Conservation (phyloP, 2,888 invertebrate species). For the Nycteola revayana region DNA sequence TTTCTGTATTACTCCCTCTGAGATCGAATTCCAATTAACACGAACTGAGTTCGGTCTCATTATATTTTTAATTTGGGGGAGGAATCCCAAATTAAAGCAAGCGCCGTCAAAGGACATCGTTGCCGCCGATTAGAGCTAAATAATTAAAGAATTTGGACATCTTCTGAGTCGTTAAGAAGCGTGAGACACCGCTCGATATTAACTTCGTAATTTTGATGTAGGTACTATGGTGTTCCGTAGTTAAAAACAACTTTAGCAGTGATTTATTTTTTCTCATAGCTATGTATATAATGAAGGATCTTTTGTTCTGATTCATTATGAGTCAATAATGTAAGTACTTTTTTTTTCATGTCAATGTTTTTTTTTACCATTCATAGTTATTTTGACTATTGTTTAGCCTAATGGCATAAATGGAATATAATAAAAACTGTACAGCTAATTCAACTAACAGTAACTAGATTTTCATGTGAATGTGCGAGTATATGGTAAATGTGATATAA, state of each 20-base stretch:
- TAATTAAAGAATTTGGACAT: slow-evolving; percentile 80
- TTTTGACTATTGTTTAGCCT: no score
- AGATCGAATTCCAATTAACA: slow-evolving; percentile 82
- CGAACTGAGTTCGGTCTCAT: slow-evolving; percentile 74
- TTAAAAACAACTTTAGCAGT: slow-evolving; percentile 42
- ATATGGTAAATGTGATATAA: no score
- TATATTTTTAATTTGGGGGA: slow-evolving; percentile 82
- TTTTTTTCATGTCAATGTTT: no score
- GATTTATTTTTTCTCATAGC: no score
- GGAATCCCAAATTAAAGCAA: slow-evolving; percentile 78
- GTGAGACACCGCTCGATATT: slow-evolving; percentile 62
- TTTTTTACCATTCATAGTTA: no score
- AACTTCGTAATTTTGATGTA: slow-evolving; percentile 72
- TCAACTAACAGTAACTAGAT: no score
- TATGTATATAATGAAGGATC: no score
- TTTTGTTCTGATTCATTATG: no score
- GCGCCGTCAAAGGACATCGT: slow-evolving; percentile 78
- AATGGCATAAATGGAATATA: no score
- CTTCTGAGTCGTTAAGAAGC: slow-evolving; percentile 71
- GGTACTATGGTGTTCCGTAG: slow-evolving; percentile 33
- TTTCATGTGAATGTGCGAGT: no score
- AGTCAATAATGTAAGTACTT: no score
- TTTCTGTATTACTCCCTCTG: slow-evolving; percentile 50
- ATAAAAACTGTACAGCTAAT: no score
- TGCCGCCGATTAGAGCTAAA: slow-evolving; percentile 78